Percentiles rank a stretch among this genome's conserved stretches.
Conservation (phyloP, 2,113 vertebrate species). For the Nothocercus julius region DNA sequence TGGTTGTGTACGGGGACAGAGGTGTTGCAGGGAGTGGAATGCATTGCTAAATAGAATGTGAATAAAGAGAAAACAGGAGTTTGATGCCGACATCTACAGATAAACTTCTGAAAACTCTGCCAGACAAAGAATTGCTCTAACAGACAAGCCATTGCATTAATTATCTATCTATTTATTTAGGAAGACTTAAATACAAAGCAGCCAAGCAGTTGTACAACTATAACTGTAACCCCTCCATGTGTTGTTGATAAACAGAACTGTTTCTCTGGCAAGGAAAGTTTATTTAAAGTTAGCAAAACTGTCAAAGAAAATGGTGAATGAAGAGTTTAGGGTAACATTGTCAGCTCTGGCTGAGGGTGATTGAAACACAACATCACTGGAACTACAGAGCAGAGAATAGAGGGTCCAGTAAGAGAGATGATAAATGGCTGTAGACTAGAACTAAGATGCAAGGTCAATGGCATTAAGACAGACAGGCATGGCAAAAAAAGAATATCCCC, state of each 20-base stretch:
- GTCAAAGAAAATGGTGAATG: neutral
- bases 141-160: neutral
- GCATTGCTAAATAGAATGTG: neutral
- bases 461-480: fast-evolving
- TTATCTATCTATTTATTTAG: neutral
- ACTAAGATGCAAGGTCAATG: neutral
- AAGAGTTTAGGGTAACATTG: neutral
- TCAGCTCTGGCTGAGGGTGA: neutral
- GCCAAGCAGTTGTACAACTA: neutral
- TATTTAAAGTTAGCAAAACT: neutral
- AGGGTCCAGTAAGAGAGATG: neutral
- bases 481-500: neutral
- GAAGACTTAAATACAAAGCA: neutral
- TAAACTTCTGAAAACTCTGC: neutral
- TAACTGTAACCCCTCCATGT: neutral
- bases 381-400: neutral
- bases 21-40: neutral
- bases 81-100: neutral
- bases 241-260: neutral
- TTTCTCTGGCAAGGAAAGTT: neutral
- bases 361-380: neutral
- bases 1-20: neutral
- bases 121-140: neutral
- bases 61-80: neutral
- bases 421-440: neutral